These are phyloP conservation scores for Pachycephus smyrnensis DNA, from an alignment of 2,888 invertebrate genomes.

Conservation along the genomic window DNA sequence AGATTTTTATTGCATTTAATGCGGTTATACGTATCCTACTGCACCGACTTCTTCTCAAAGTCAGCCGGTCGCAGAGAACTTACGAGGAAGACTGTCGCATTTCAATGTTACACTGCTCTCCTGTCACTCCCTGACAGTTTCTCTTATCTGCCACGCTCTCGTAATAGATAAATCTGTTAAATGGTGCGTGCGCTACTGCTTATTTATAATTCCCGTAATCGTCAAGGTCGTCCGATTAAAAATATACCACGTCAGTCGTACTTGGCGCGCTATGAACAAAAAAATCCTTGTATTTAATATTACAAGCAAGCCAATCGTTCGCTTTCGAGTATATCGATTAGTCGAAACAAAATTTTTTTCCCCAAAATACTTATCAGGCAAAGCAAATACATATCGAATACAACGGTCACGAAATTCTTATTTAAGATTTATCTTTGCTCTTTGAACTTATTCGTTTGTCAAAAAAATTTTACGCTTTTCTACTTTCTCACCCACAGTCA, in stretches of 20 bases:
- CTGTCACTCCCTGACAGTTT: background rate
- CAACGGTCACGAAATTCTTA: no score
- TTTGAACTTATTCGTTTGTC: background rate
- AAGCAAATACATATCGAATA: no score
- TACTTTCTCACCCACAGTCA: background rate
- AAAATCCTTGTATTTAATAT: background rate
- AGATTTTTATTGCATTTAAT: background rate
- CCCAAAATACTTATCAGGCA: background rate
- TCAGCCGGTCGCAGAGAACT: background rate
- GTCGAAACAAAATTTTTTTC: no score
- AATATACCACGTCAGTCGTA: background rate
- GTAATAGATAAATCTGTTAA: background rate
- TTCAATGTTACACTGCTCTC: background rate
- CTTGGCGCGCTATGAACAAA: background rate
- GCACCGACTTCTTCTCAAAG: no score
- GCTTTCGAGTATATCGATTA: background rate
- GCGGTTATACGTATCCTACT: background rate
- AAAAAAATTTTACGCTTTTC: background rate
- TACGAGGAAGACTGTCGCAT: background rate
- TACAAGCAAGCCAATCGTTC: background rate
- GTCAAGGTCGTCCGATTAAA: background rate
- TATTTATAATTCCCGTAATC: background rate
- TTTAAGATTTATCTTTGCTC: no score
- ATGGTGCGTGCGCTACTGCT: background rate
- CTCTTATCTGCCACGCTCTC: background rate